phyloP scores from a whole-genome alignment of 2,888 invertebrate species.

The Drosophila neonasuta region DNA sequence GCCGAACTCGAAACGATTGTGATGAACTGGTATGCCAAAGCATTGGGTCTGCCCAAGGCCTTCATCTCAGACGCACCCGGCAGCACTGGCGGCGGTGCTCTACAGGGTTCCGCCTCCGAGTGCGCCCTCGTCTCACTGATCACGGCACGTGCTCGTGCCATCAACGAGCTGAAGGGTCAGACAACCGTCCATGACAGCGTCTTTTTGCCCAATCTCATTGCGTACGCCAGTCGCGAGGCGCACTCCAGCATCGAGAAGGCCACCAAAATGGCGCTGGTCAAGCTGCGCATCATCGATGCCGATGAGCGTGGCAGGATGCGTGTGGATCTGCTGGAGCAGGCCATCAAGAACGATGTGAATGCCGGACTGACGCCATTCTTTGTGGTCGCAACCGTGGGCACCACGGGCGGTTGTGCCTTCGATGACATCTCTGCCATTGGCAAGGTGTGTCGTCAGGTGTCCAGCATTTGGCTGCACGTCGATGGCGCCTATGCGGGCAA shows the following conservation, averaged over 20 bases:
- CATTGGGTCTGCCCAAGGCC: slow-evolving; percentile 88
- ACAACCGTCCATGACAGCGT: slow-evolving; percentile 85
- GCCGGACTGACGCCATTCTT: slow-evolving; percentile 92
- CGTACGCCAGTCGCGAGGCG: slow-evolving; percentile 88
- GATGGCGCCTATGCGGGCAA: slow-evolving; percentile 95
- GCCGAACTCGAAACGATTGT: slow-evolving; percentile 93
- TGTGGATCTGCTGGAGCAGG: slow-evolving; percentile 85
- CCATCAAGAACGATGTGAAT: slow-evolving; percentile 88
- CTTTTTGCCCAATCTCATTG: slow-evolving; percentile 89
- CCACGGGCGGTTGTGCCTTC: slow-evolving; percentile 92
- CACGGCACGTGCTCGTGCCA: slow-evolving; percentile 89
- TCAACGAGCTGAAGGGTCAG: slow-evolving; percentile 85
- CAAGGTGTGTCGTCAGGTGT: slow-evolving; percentile 85
- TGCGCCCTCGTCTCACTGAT: slow-evolving; percentile 90
- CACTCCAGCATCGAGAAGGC: slow-evolving; percentile 91
- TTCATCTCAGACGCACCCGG: slow-evolving; percentile 83
- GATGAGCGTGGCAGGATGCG: slow-evolving; percentile 87
- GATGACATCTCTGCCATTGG: slow-evolving; percentile 91
- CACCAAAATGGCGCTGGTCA: slow-evolving; percentile 89
- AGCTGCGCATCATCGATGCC: slow-evolving; percentile 87
- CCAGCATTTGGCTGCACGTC: slow-evolving; percentile 92
- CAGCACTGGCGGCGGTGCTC: slow-evolving; percentile 89
- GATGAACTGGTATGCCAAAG: slow-evolving; percentile 91
- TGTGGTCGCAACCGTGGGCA: slow-evolving; percentile 91
- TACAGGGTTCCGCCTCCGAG: slow-evolving; percentile 93